phyloP scores from a whole-genome alignment of 2,113 vertebrate genomes.

The Channa maculata region DNA sequence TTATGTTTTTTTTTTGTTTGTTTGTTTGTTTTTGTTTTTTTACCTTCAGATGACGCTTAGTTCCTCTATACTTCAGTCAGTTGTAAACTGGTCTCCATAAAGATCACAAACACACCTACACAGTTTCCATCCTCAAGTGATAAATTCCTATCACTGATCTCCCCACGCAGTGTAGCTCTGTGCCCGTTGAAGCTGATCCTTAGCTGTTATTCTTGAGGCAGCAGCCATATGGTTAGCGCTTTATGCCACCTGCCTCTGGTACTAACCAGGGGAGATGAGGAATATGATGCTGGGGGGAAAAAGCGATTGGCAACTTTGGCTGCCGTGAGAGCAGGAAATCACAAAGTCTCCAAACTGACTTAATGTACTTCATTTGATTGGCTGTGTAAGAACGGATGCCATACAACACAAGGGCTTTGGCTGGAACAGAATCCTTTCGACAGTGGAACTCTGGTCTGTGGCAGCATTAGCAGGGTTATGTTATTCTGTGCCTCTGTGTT shows the following conservation, averaged over 20 bases:
- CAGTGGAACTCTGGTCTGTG: slow-evolving; percentile 29
- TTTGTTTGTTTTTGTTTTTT: not conserved
- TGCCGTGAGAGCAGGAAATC: slow-evolving; percentile 54
- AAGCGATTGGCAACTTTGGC: slow-evolving; percentile 49
- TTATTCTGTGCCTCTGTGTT: slow-evolving; percentile 35
- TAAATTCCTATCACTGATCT: slow-evolving; percentile 78
- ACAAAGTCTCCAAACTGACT: slow-evolving; percentile 61
- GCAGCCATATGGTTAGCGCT: slow-evolving; percentile 78
- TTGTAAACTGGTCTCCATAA: slow-evolving; percentile 51
- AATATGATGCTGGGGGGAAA: slow-evolving; percentile 40
- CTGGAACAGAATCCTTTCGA: slow-evolving; percentile 42
- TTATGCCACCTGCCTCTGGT: slow-evolving; percentile 76
- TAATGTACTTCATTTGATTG: slow-evolving; percentile 67
- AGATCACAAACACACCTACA: slow-evolving; percentile 66
- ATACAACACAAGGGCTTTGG: slow-evolving; percentile 31
- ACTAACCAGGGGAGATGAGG: slow-evolving; percentile 56
- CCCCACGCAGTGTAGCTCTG: slow-evolving; percentile 57
- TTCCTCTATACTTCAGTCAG: slow-evolving; percentile 25
- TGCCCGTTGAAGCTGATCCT: slow-evolving; percentile 66
- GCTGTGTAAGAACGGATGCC: slow-evolving; percentile 28
- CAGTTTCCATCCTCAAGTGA: slow-evolving; percentile 63
- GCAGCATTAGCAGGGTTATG: slow-evolving; percentile 37
- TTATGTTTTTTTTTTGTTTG: not conserved
- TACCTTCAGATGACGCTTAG: slow-evolving; percentile 14
- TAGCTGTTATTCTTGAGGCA: slow-evolving; percentile 67